A percentile compares a stretch with the other conserved stretches of the same genome.
These are phyloP conservation scores for Tychaedon coryphoeus DNA, from an alignment of 2,113 vertebrate species.

Conservation along the genomic window DNA sequence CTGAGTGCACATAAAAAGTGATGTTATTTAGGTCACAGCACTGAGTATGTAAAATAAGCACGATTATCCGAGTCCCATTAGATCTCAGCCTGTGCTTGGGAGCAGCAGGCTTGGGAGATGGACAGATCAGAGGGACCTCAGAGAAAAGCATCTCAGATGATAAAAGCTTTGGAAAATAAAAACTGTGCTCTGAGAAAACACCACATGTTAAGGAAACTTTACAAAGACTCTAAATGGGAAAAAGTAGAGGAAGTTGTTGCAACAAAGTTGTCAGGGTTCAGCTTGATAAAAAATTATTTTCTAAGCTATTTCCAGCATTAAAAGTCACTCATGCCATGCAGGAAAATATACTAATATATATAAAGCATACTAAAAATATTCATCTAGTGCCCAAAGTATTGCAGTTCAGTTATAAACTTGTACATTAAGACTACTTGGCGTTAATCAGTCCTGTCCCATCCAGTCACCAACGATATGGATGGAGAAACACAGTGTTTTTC, in stretches of 20 bases:
- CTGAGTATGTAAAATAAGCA: slow-evolving; percentile 32
- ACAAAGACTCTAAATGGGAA: not conserved
- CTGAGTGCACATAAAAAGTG: not conserved
- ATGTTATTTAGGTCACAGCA: slow-evolving; percentile 36
- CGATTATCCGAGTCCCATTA: not conserved
- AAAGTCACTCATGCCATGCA: rapidly evolving
- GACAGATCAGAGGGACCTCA: slow-evolving; percentile 22
- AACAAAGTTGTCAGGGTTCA: not conserved
- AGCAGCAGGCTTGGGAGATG: not conserved
- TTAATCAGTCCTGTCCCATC: not conserved
- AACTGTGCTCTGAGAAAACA: not conserved
- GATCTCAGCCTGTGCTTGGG: not conserved
- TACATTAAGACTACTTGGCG: not conserved
- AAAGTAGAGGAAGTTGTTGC: not conserved
- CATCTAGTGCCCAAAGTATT: not conserved
- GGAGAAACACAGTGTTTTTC: not conserved
- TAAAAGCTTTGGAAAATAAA: slow-evolving; percentile 32
- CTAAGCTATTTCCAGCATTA: not conserved
- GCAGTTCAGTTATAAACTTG: not conserved
- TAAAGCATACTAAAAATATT: not conserved
- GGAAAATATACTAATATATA: not conserved
- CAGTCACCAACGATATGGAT: not conserved
- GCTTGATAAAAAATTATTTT: not conserved
- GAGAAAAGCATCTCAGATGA: slow-evolving; percentile 8
- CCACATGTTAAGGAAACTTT: not conserved